phyloP scores from a whole-genome alignment of 2,888 invertebrate genomes.

The Mactromeris polynyma region DNA sequence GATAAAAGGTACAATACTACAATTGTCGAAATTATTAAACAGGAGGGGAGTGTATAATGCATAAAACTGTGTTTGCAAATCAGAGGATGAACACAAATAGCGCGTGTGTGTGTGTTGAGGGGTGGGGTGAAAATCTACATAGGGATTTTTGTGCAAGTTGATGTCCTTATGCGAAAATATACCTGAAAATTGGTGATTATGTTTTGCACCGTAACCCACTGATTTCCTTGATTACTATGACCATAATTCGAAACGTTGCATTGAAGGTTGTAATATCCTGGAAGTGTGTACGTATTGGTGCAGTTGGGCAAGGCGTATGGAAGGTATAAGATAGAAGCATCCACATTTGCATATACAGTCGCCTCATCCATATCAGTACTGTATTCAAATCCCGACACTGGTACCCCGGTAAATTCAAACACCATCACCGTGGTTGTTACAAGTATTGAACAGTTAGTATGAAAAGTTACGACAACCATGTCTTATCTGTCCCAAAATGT shows the following conservation, averaged over 20 bases:
- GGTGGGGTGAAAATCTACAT: background rate
- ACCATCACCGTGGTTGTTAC: conserved; percentile 1
- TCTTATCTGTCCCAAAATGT: conserved; percentile 42
- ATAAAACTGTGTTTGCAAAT: background rate
- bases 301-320: conserved; percentile 35
- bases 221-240: conserved; percentile 3
- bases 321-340: conserved; percentile 36
- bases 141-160: background rate
- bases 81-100: background rate
- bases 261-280: conserved; percentile 40
- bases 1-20: no score
- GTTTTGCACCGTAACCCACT: conserved; percentile 42
- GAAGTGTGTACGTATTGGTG: conserved; percentile 27
- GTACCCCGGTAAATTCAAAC: conserved; percentile 51
- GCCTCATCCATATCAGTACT: conserved; percentile 57
- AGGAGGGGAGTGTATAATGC: no score
- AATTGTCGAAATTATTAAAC: no score
- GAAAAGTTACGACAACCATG: background rate
- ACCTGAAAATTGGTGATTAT: conserved; percentile 47
- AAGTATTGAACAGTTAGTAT: background rate
- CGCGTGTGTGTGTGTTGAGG: no score
- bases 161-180: background rate
- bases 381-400: conserved; percentile 63
- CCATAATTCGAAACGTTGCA: conserved; percentile 46
- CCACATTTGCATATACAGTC: background rate